Conservation (phyloP, 1,140 invertebrate genomes). For the Acromyrmex charruanus region DNA sequence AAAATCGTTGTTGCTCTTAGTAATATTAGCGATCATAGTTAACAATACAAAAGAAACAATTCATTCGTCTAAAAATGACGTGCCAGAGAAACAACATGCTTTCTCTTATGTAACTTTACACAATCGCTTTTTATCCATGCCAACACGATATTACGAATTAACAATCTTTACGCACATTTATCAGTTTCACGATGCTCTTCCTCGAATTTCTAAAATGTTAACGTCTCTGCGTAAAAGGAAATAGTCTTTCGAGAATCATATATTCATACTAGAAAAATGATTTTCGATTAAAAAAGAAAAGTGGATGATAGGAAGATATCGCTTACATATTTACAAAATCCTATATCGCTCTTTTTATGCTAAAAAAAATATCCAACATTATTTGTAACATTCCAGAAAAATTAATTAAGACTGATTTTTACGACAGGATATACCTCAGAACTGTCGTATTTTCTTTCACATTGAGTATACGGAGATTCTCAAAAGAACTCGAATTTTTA, state of each 20-base stretch:
- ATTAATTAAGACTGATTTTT: background rate
- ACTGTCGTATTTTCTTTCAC: constrained; percentile 1
- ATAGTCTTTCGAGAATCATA: background rate
- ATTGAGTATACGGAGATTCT: background rate
- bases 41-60: constrained; percentile 1
- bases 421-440: background rate
- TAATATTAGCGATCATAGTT: constrained; percentile 37
- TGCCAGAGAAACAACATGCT: background rate
- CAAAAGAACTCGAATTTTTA: background rate
- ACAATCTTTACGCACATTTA: background rate
- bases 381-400: background rate
- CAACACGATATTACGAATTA: constrained; percentile 24
- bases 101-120: background rate
- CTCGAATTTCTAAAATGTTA: background rate
- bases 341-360: background rate
- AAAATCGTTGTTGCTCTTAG: background rate
- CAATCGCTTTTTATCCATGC: background rate
- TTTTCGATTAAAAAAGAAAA: background rate
- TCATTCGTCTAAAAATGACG: background rate
- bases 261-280: background rate
- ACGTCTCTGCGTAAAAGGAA: background rate
- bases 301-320: constrained; percentile 21
- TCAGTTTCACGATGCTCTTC: constrained; percentile 2
- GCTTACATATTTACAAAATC: constrained; percentile 26
- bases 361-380: background rate